Evolutionary conservation across 2,797 vertebrate species (phyloP), one percentile per base, ranked within the genome.

Genomic region (Lycodopsis pacificus): DNA sequence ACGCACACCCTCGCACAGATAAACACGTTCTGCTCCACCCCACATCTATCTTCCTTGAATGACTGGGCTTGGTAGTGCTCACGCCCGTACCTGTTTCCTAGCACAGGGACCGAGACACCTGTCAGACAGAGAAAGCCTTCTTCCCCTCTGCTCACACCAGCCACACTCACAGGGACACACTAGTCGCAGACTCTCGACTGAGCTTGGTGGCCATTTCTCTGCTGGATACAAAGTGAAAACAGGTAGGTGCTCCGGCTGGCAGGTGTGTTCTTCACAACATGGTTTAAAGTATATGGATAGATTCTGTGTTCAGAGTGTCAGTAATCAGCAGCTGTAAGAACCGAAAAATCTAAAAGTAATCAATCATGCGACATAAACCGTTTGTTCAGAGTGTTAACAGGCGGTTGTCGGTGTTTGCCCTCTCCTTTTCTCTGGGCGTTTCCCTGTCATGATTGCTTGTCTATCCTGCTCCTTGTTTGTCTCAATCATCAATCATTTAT

Each of bases 51-150:
- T 77, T 80, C 88, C 88, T 76, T 82, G 91, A 95, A 95, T 94
- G 87, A 93, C 92, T 94, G 68, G 84, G 90, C 93, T 93, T 90
- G 94, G 94, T 86, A 63, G 68, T 82, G 91, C 75, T 92, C 89
- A 94, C 93, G 66, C 95, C 95, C 85, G 32, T 90, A 93, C 92
- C 93, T 95, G 93, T 89, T 92, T 73, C 76, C 79, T 83, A 38
- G 59, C 73, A 72, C 80, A 74, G 68, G n/a, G 67, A 76, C 73
- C 8, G 71, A 93, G 84, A 86, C 94, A 95, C 91, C 93, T 95
- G 94, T 93, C 88, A 91, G 76, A 81, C 84, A 81, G 38, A 79
- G 65, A 78, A 40, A 78, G 46, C 79, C 86, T 78, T 79, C 86
- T 78, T 79, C 78, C 75, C 42, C 51, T 79, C n/a, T 30, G 51